phyloP scores from a whole-genome alignment of 2,113 vertebrate genomes.

The Cryptomyrus ogoouensis region DNA sequence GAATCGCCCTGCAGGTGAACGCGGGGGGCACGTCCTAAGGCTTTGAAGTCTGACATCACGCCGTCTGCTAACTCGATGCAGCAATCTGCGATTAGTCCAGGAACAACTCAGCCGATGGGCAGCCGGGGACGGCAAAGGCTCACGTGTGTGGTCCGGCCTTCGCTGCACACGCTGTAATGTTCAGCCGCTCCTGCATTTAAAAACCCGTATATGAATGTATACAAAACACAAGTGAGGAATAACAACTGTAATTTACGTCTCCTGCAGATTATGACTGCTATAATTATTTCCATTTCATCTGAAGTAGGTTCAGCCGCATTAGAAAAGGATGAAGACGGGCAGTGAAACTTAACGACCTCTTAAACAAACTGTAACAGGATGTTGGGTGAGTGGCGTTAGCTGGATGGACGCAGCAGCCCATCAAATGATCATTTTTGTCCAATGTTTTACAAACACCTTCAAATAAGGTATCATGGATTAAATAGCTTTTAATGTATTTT shows the following conservation, averaged over 20 bases:
- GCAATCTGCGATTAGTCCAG: background rate
- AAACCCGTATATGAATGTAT: slow-evolving; percentile 1
- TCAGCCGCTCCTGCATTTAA: background rate
- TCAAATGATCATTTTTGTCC: background rate
- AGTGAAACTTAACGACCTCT: background rate
- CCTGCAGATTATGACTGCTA: background rate
- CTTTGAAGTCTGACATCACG: background rate
- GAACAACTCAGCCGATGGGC: background rate
- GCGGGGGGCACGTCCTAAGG: background rate
- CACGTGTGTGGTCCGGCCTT: background rate
- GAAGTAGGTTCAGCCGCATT: background rate
- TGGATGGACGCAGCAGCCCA: background rate
- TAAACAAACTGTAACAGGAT: background rate
- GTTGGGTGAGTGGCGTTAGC: background rate
- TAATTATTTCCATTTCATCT: background rate
- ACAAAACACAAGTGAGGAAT: background rate
- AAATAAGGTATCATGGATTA: background rate
- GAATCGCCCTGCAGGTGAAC: background rate
- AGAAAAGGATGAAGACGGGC: background rate
- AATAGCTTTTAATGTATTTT: background rate
- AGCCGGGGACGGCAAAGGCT: background rate
- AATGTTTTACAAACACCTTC: background rate
- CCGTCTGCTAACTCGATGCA: background rate
- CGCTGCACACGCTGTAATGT: background rate
- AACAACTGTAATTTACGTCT: background rate